A percentile compares a stretch with the other conserved stretches of the same genome.
These are phyloP conservation scores for Ginglymostoma cirratum DNA, from an alignment of 2,113 vertebrate genomes.

Conservation along the genomic window DNA sequence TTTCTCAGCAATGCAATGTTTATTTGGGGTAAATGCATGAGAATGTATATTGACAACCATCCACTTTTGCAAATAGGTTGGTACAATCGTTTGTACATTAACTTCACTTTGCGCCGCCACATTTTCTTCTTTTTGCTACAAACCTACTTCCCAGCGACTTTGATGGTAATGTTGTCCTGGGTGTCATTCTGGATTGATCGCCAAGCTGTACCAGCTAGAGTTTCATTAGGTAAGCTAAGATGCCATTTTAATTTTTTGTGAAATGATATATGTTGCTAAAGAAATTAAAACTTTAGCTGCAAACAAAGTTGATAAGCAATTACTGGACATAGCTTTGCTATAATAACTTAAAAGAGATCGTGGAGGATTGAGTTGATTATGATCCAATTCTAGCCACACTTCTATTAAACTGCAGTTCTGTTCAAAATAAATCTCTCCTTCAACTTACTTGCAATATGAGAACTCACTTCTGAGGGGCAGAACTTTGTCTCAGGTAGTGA, in stretches of 20 bases:
- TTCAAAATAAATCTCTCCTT: background rate
- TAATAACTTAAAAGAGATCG: background rate
- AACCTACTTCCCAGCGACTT: constrained; percentile 82
- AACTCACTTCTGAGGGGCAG: background rate
- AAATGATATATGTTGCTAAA: too few relatives aligned
- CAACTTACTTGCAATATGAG: background rate
- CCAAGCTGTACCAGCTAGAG: constrained; percentile 81
- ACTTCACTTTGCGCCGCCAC: constrained; percentile 80
- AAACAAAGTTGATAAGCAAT: background rate
- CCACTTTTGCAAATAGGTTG: constrained; percentile 62
- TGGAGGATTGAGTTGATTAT: background rate
- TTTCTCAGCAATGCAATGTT: background rate
- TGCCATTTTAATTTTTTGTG: background rate
- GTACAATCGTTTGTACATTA: constrained; percentile 91
- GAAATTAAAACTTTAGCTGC: background rate
- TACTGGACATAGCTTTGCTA: background rate
- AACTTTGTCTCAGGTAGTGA: too few relatives aligned
- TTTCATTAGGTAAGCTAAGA: constrained; percentile 74
- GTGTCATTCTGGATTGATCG: constrained; percentile 91
- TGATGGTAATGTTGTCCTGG: constrained; percentile 94
- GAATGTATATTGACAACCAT: background rate
- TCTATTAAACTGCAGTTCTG: background rate
- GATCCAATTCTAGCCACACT: background rate
- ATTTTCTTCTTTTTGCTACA: constrained; percentile 93
- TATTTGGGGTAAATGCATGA: background rate